phyloP scores from a whole-genome alignment of 2,113 vertebrate genomes.

The Chinchilla lanigera region DNA sequence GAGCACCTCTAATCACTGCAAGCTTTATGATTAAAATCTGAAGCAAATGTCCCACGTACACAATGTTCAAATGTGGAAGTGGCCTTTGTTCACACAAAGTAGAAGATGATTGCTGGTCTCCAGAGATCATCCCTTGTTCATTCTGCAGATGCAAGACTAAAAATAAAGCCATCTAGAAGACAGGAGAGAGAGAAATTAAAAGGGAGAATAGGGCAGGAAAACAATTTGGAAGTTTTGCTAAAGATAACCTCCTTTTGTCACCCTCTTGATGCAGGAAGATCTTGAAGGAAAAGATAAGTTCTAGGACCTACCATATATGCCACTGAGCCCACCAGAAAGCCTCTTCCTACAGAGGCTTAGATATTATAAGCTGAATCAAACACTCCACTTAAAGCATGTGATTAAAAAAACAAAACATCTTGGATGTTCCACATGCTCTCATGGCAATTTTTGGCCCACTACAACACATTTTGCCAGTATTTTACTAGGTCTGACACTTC shows the following conservation, averaged over 20 bases:
- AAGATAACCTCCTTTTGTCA: background rate
- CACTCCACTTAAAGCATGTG: background rate
- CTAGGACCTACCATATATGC: background rate
- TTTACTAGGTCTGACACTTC: background rate
- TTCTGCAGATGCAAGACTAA: conserved; percentile 7
- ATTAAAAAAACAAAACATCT: background rate
- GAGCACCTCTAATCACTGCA: background rate
- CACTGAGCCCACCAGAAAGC: background rate
- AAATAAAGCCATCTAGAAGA: conserved; percentile 4
- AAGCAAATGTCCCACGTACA: conserved; percentile 7
- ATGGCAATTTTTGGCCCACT: background rate
- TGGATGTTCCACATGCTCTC: background rate
- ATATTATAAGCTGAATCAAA: background rate
- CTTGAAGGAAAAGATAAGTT: background rate
- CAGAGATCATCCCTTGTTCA: background rate
- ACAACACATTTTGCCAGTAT: background rate
- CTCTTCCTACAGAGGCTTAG: background rate
- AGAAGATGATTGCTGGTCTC: background rate
- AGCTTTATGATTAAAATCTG: conserved; percentile 58
- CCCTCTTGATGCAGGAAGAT: background rate
- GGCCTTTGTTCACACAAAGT: background rate
- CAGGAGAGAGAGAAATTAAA: background rate
- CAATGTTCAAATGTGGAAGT: background rate
- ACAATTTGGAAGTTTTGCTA: background rate
- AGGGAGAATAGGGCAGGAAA: background rate